Conservation (phyloP, 1,140 invertebrate genomes). For the Drosophila kikkawai region DNA sequence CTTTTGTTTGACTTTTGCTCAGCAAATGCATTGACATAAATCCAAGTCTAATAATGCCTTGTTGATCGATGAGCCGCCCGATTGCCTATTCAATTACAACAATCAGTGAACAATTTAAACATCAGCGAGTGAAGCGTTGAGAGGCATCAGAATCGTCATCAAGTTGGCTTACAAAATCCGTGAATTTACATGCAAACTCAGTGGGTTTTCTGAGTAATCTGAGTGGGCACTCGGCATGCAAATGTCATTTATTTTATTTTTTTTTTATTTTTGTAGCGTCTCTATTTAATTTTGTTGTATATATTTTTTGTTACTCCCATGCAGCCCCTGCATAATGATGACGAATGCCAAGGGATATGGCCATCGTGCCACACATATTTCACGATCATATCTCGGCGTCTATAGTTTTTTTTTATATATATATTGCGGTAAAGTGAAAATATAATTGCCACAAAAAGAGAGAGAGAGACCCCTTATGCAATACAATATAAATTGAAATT, state of each 20-base stretch:
- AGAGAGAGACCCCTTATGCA: conserved; percentile 28
- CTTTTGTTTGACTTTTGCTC: conserved; percentile 50
- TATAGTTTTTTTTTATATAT: conserved; percentile 16
- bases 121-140: conserved; percentile 9
- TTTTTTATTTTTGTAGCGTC: conserved; percentile 33
- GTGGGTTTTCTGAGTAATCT: conserved; percentile 65
- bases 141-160: conserved; percentile 20
- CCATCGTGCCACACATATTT: conserved; percentile 61
- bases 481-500: conserved; percentile 44
- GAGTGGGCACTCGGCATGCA: conserved; percentile 64
- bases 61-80: conserved; percentile 27
- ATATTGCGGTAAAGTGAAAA: conserved; percentile 60
- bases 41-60: conserved; percentile 47
- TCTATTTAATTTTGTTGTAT: conserved; percentile 5
- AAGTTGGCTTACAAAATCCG: conserved; percentile 23
- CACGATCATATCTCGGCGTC: conserved; percentile 62
- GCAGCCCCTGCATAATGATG: conserved; percentile 62
- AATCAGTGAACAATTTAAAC: conserved; percentile 31
- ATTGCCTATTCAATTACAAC: conserved; percentile 32
- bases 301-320: not conserved
- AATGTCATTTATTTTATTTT: conserved; percentile 59
- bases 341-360: conserved; percentile 38
- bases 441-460: conserved; percentile 48
- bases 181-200: conserved; percentile 63
- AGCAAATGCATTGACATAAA: conserved; percentile 54